Conservation (phyloP, 1,140 invertebrate species). For the Scaptomyza pallida region DNA sequence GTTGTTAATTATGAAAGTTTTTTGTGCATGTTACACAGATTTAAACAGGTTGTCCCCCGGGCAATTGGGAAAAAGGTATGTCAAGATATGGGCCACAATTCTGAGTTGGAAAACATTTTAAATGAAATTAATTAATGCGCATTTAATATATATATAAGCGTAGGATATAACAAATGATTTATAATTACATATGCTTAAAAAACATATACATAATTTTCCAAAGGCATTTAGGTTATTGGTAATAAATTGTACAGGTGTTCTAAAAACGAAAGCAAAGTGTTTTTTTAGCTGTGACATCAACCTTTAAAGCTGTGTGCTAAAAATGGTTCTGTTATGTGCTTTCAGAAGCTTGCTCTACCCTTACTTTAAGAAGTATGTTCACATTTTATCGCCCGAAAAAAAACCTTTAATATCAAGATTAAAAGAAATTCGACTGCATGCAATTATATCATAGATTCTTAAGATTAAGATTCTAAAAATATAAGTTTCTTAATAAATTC, state of each 20-base stretch:
- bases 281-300: background rate
- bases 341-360: constrained; percentile 4
- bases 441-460: too few species aligned
- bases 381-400: too few species aligned
- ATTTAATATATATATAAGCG: background rate
- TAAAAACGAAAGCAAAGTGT: background rate
- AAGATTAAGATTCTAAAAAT: too few species aligned
- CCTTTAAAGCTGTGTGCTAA: background rate
- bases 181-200: too few species aligned
- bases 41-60: constrained; percentile 26
- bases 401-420: too few species aligned
- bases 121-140: background rate
- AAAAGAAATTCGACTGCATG: too few species aligned
- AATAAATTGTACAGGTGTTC: too few species aligned
- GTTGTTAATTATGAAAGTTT: constrained; percentile 63
- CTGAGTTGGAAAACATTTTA: background rate
- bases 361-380: background rate
- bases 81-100: background rate
- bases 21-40: constrained; percentile 33
- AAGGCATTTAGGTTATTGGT: too few species aligned
- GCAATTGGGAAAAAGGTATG: constrained; percentile 5
- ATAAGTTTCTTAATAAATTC: too few species aligned
- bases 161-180: too few species aligned
- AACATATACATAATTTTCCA: too few species aligned
- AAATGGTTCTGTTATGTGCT: constrained; percentile 2